Evolutionary conservation across 2,888 invertebrate genomes (phyloP).

Genomic region (Acanthosepion lycidas): DNA sequence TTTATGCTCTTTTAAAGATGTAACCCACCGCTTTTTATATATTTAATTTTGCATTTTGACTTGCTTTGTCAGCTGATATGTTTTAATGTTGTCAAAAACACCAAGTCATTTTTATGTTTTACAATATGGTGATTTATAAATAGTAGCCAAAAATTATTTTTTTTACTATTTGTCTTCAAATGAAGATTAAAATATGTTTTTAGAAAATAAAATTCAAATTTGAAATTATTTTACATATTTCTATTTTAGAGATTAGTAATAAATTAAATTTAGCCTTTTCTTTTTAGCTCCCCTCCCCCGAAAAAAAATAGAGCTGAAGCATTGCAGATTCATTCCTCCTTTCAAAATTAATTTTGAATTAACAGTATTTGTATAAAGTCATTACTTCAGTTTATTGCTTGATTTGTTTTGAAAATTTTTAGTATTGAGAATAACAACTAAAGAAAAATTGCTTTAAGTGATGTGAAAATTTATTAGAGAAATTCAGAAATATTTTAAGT

Average conservation of each 20-base stretch:
- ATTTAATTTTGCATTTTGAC: neutral
- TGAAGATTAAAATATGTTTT: neutral
- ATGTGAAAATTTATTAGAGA: too few species aligned
- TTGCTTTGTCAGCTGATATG: neutral
- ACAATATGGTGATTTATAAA: neutral
- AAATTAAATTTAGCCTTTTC: neutral
- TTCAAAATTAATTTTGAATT: too few species aligned
- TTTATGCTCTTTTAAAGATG: neutral
- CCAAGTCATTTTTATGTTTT: neutral
- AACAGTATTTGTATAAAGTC: too few species aligned
- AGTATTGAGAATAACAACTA: too few species aligned
- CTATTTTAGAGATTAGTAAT: neutral
- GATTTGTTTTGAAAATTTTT: too few species aligned
- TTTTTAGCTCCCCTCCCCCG: too few species aligned
- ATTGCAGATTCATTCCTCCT: too few species aligned
- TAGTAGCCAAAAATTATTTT: neutral
- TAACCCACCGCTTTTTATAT: neutral
- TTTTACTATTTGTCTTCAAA: neutral
- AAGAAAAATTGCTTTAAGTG: too few species aligned
- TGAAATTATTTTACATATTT: neutral
- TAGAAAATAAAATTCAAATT: neutral
- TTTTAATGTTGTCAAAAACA: neutral
- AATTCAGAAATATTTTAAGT: too few species aligned
- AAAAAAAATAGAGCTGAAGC: too few species aligned
- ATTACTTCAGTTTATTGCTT: too few species aligned